Evolutionary conservation across 2,113 vertebrate genomes (phyloP).

Genomic region (Campylomormyrus tamandua): DNA sequence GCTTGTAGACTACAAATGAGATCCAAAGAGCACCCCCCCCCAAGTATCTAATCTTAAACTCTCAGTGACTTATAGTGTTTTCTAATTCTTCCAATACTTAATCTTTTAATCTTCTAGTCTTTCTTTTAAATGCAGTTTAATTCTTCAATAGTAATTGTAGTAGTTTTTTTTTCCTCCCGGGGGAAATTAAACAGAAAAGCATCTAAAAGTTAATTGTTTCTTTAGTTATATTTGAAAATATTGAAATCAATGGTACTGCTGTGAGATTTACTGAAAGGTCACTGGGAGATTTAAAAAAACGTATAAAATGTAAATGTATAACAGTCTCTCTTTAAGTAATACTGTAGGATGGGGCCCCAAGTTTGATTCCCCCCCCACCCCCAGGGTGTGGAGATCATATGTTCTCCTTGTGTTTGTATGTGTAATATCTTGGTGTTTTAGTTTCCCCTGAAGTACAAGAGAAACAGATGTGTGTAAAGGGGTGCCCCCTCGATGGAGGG

Average conservation of each 20-base stretch:
- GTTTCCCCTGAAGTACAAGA: not conserved
- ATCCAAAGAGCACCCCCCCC: not conserved
- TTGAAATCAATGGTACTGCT: not conserved
- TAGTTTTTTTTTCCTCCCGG: not conserved
- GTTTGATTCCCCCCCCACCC: no score
- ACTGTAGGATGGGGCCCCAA: not conserved
- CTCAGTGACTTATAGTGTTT: not conserved
- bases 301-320: not conserved
- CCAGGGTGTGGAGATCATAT: not conserved
- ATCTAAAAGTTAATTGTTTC: not conserved
- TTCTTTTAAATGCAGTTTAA: not conserved
- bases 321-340: not conserved
- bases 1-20: not conserved
- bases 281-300: not conserved
- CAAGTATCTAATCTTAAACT: not conserved
- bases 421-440: not conserved
- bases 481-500: not conserved
- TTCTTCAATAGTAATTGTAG: not conserved
- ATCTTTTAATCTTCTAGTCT: not conserved
- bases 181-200: conserved; percentile 1
- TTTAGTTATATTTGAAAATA: not conserved
- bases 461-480: not conserved
- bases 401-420: not conserved
- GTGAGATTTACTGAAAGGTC: not conserved
- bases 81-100: not conserved